Conservation (phyloP, 2,888 invertebrate species). For the Drosophila paracracens region DNA sequence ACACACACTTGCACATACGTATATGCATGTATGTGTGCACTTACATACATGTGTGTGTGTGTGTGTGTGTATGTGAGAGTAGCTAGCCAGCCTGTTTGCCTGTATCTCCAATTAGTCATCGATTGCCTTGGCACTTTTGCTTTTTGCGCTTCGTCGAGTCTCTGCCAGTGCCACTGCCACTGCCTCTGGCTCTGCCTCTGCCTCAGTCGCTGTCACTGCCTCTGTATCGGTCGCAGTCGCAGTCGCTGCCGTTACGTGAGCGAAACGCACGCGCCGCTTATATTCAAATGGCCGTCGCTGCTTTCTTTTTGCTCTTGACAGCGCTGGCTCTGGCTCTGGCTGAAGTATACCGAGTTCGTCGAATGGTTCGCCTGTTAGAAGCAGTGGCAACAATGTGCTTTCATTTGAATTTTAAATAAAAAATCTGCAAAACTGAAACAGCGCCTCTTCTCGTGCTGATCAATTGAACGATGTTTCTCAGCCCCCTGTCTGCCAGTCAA, state of each 20-base stretch:
- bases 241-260: slow-evolving; percentile 63
- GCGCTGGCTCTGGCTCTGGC: neutral
- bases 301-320: slow-evolving; percentile 61
- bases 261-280: slow-evolving; percentile 64
- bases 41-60: neutral
- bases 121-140: slow-evolving; percentile 60
- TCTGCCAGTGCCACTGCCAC: slow-evolving; percentile 15
- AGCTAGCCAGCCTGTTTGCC: slow-evolving; percentile 22
- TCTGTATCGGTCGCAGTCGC: slow-evolving; percentile 1
- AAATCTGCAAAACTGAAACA: neutral
- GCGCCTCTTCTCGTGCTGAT: neutral
- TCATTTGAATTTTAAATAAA: neutral
- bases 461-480: neutral
- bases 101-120: slow-evolving; percentile 61
- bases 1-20: no score
- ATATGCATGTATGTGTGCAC: neutral
- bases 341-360: slow-evolving; percentile 10
- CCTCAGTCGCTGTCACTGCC: slow-evolving; percentile 23
- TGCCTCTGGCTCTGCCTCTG: slow-evolving; percentile 3
- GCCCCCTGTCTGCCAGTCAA: neutral
- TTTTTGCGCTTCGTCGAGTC: slow-evolving; percentile 42
- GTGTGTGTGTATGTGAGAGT: neutral
- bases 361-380: neutral
- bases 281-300: slow-evolving; percentile 66
- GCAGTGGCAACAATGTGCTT: neutral